These are phyloP conservation scores for Melanerpes aurifrons DNA, from an alignment of 2,113 vertebrate species.

Conservation along the genomic window DNA sequence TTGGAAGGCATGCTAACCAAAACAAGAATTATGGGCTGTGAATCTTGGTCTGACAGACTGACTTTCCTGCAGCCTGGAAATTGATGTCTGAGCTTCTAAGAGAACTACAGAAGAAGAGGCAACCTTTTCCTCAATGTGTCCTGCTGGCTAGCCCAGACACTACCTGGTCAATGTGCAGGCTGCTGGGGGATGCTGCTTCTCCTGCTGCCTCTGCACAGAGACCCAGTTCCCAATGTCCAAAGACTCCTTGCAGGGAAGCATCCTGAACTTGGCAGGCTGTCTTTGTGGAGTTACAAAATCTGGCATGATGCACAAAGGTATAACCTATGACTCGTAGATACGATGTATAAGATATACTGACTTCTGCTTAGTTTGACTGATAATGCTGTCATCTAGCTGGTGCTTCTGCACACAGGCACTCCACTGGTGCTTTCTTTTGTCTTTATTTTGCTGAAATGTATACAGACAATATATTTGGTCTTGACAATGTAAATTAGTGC, in stretches of 20 bases:
- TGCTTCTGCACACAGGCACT: neutral
- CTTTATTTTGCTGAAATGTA: neutral
- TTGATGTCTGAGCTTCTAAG: neutral
- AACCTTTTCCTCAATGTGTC: neutral
- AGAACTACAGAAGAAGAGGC: neutral
- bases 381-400: neutral
- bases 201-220: fast-evolving
- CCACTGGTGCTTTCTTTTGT: neutral
- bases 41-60: conserved; percentile 44
- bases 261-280: fast-evolving
- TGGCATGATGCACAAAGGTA: neutral
- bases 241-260: neutral
- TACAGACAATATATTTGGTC: neutral
- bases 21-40: neutral
- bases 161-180: neutral
- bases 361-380: neutral
- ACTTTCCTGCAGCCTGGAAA: conserved; percentile 35
- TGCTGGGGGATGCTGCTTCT: neutral
- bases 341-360: neutral
- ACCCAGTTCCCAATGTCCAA: neutral
- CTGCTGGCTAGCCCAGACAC: neutral
- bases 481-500: neutral
- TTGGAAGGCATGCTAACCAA: conserved; percentile 34
- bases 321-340: fast-evolving
- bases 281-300: neutral